Conservation (phyloP, 2,888 invertebrate genomes). For the Frankliniella intonsa region DNA sequence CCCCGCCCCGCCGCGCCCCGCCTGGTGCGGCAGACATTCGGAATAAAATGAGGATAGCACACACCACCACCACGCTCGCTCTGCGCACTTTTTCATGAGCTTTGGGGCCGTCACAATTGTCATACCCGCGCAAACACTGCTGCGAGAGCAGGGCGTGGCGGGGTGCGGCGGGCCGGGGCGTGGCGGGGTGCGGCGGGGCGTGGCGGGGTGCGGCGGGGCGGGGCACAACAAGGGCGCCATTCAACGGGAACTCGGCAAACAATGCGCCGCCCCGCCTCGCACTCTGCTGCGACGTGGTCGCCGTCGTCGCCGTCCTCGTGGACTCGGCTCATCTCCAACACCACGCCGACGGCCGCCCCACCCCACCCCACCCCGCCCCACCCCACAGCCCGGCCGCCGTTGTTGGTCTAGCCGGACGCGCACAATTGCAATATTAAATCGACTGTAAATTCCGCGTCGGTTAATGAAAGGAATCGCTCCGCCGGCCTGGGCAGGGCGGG, state of each 20-base stretch:
- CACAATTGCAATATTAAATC: conserved; percentile 23
- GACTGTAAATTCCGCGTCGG: conserved; percentile 14
- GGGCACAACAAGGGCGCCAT: too few relatives aligned
- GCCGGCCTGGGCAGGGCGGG: neutral
- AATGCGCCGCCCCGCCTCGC: neutral
- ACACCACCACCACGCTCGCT: neutral
- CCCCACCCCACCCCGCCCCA: neutral
- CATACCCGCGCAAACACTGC: too few relatives aligned
- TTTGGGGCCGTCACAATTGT: too few relatives aligned
- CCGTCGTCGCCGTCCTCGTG: neutral
- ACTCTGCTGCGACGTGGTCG: neutral
- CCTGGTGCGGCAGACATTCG: neutral
- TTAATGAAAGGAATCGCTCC: conserved; percentile 10
- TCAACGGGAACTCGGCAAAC: neutral
- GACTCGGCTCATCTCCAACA: neutral
- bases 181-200: too few relatives aligned
- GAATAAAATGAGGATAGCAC: neutral
- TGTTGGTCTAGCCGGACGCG: neutral
- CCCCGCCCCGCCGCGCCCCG: neutral
- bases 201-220: too few relatives aligned
- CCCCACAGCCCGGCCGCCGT: too few relatives aligned
- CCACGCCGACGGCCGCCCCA: neutral
- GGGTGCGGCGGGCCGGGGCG: too few relatives aligned
- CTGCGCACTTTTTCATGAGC: neutral
- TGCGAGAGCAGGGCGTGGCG: too few relatives aligned